A percentile compares a stretch with the other conserved stretches of the same genome.
Conservation (phyloP, 2,113 vertebrate species). For the Ramphastos sulfuratus region DNA sequence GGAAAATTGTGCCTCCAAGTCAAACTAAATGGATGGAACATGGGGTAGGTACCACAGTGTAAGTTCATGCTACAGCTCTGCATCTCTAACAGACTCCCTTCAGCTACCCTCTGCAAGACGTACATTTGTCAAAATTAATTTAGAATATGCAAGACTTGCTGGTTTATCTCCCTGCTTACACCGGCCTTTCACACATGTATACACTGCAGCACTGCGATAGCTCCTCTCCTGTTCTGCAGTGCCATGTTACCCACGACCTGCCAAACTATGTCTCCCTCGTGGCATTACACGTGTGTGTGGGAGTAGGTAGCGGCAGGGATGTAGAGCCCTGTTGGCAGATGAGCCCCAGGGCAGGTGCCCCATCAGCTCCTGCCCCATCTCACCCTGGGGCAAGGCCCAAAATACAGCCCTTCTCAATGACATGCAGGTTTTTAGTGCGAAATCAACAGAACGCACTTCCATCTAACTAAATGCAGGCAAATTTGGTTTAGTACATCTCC, state of each 20-base stretch:
- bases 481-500: slow-evolving; percentile 17
- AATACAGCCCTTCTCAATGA: not conserved
- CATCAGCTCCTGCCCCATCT: not conserved
- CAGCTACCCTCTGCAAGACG: slow-evolving; percentile 19
- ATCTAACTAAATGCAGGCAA: slow-evolving; percentile 1
- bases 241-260: slow-evolving; percentile 43
- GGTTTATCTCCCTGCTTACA: slow-evolving; percentile 13
- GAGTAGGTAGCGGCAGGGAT: not conserved
- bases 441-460: not conserved
- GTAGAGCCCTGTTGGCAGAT: not conserved
- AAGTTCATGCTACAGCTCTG: not conserved
- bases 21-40: not conserved
- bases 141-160: not conserved
- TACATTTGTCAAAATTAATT: slow-evolving; percentile 52
- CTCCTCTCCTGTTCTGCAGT: slow-evolving; percentile 13
- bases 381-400: rapidly evolving
- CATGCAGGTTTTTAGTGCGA: not conserved
- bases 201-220: slow-evolving; percentile 15
- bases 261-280: slow-evolving; percentile 39
- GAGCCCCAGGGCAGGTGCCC: not conserved
- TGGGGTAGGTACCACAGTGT: not conserved
- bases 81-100: not conserved
- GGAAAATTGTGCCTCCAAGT: slow-evolving; percentile 1
- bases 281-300: slow-evolving; percentile 28
- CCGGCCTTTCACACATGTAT: not conserved